Conservation (phyloP, 2,888 invertebrate species). For the Ophion costatus region DNA sequence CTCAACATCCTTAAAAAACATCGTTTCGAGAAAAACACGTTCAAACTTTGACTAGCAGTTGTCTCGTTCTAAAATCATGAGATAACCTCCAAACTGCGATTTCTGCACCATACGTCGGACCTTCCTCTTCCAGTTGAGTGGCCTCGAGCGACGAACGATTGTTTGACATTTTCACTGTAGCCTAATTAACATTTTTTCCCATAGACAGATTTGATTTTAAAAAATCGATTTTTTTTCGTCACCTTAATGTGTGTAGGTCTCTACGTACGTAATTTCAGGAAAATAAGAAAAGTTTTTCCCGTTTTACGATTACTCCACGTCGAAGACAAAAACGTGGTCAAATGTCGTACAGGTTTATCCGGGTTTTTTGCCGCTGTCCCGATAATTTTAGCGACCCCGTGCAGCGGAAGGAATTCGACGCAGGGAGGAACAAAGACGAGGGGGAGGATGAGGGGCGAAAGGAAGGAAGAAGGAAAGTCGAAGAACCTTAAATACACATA, state of each 20-base stretch:
- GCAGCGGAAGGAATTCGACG: slow-evolving; percentile 12
- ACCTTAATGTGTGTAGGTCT: neutral
- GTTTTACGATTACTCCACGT: neutral
- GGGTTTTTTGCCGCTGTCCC: neutral
- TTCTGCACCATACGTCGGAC: too few species aligned
- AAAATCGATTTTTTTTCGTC: neutral
- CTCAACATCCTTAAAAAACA: too few species aligned
- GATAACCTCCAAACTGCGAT: too few species aligned
- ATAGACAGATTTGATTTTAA: neutral
- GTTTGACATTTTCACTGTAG: too few species aligned
- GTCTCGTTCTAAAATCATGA: too few species aligned
- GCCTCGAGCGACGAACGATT: too few species aligned
- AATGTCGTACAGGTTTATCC: neutral
- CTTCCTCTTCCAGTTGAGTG: too few species aligned
- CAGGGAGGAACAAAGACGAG: slow-evolving; percentile 5
- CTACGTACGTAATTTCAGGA: neutral
- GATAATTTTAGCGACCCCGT: slow-evolving; percentile 17
- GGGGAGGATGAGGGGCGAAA: neutral
- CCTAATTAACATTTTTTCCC: too few species aligned
- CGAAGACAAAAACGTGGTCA: neutral
- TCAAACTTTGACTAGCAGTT: too few species aligned
- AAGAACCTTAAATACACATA: slow-evolving; percentile 57
- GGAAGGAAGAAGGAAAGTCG: neutral
- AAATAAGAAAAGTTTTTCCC: neutral
- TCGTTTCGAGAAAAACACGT: too few species aligned